phyloP scores from a whole-genome alignment of 2,113 vertebrate species.

The Calidris pygmaea region DNA sequence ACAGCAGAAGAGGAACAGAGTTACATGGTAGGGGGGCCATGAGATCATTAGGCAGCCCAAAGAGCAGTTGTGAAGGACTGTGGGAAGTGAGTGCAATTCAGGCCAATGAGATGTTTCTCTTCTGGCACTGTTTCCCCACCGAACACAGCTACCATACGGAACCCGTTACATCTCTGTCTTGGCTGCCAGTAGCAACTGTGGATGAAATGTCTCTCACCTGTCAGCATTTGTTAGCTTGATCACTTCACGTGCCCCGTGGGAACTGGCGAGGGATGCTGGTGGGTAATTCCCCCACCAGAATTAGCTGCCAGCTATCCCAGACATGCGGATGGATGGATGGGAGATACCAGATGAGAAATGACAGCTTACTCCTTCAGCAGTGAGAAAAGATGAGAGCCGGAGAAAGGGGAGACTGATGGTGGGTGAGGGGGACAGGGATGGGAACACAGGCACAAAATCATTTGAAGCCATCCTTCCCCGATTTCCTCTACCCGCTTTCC shows the following conservation, averaged over 20 bases:
- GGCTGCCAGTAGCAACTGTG: background rate
- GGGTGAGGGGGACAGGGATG: background rate
- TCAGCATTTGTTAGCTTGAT: conserved; percentile 30
- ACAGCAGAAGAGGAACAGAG: background rate
- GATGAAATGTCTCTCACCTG: conserved; percentile 15
- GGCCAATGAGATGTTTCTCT: background rate
- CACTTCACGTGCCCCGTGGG: background rate
- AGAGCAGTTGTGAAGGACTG: background rate
- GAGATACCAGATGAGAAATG: background rate
- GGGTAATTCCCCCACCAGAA: background rate
- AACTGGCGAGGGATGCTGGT: background rate
- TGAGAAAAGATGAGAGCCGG: background rate
- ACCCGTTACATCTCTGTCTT: background rate
- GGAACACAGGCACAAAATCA: background rate
- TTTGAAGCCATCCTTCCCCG: background rate
- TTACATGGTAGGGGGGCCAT: background rate
- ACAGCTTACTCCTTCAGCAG: background rate
- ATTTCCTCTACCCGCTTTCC: background rate
- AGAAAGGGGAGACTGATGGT: background rate
- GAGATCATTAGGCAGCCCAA: background rate
- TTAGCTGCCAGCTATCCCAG: conserved; percentile 16
- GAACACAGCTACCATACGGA: conserved; percentile 13
- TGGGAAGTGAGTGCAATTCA: background rate
- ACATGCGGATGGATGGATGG: background rate
- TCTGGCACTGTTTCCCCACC: background rate